Conservation (phyloP, 2,888 invertebrate species). For the Amblyjoppa proteus region DNA sequence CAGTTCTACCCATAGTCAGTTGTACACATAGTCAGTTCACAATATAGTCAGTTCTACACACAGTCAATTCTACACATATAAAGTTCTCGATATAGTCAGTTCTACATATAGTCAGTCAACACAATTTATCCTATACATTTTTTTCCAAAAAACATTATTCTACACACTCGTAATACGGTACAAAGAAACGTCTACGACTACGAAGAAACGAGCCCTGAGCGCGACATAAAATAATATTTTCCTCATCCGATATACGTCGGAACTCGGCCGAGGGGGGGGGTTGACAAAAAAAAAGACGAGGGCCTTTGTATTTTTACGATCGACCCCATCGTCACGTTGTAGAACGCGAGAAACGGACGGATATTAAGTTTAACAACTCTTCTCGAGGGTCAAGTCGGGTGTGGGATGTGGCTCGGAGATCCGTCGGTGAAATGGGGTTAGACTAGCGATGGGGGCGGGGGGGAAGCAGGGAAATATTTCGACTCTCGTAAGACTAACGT, state of each 20-base stretch:
- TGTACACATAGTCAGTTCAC: too few relatives aligned
- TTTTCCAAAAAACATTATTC: neutral
- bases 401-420: slow-evolving; percentile 45
- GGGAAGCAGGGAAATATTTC: slow-evolving; percentile 43
- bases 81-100: too few relatives aligned
- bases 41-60: too few relatives aligned
- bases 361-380: slow-evolving; percentile 37
- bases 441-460: slow-evolving; percentile 2
- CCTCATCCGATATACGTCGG: neutral
- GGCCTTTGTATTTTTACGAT: slow-evolving; percentile 47
- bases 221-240: slow-evolving; percentile 27
- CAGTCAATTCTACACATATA: too few relatives aligned
- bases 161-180: neutral
- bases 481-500: slow-evolving; percentile 53
- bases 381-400: slow-evolving; percentile 45
- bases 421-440: slow-evolving; percentile 1
- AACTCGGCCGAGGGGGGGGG: neutral
- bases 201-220: neutral
- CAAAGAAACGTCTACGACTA: too few relatives aligned
- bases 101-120: too few relatives aligned
- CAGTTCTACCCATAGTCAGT: too few relatives aligned
- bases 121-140: neutral
- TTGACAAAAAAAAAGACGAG: neutral
- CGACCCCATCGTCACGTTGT: slow-evolving; percentile 22
- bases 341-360: slow-evolving; percentile 23